Percentiles rank a stretch among this genome's conserved stretches.
Conservation (phyloP, 2,113 vertebrate species). For the Carettochelys insculpta region DNA sequence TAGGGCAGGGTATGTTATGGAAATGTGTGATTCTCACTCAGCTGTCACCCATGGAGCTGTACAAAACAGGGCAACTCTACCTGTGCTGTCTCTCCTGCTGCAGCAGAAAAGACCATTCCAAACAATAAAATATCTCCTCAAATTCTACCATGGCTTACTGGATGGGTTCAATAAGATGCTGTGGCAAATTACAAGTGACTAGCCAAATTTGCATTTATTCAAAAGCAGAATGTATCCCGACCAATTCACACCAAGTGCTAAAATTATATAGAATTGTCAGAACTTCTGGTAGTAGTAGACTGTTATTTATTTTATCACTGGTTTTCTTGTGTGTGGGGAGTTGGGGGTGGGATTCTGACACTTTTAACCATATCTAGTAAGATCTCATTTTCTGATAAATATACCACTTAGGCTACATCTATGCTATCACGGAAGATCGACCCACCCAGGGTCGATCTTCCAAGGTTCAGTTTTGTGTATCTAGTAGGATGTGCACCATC, state of each 20-base stretch:
- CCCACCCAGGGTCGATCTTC: too few species aligned
- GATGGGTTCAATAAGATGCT: neutral
- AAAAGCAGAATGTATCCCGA: neutral
- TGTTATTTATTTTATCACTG: neutral
- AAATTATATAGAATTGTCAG: neutral
- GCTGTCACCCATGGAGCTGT: neutral
- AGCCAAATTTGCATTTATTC: neutral
- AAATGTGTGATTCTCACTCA: neutral
- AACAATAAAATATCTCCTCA: neutral
- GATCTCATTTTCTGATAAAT: neutral
- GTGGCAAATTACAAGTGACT: accelerated
- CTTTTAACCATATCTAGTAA: neutral
- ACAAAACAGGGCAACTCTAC: neutral
- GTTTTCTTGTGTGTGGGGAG: too few species aligned
- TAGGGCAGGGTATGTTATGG: neutral
- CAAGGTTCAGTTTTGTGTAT: too few species aligned
- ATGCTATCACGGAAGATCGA: too few species aligned
- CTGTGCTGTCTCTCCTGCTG: neutral
- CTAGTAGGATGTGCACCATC: too few species aligned
- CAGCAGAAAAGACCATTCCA: accelerated
- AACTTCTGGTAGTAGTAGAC: accelerated
- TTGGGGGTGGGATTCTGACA: neutral
- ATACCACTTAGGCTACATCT: too few species aligned
- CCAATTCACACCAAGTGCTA: neutral
- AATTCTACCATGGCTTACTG: neutral